Percentiles rank a stretch among this genome's conserved stretches.
These are phyloP conservation scores for Troilus luridus DNA, from an alignment of 2,888 invertebrate genomes.

Conservation along the genomic window DNA sequence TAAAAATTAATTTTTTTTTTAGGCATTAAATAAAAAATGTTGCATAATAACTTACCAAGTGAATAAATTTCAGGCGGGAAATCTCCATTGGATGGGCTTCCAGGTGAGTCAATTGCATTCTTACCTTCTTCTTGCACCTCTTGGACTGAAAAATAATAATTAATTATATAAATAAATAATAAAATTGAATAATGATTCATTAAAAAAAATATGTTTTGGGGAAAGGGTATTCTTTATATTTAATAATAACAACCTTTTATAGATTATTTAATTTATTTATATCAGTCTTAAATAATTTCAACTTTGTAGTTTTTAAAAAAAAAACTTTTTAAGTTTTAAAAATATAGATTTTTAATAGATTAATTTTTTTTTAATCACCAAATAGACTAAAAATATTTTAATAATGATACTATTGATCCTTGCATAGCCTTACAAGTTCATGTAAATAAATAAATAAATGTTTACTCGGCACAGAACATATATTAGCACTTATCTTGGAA, in stretches of 20 bases:
- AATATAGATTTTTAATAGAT: background rate
- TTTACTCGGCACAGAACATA: background rate
- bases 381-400: background rate
- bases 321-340: too few species aligned
- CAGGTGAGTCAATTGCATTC: conserved; percentile 97
- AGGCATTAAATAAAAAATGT: background rate
- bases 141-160: conserved; percentile 78
- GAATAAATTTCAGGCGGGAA: conserved; percentile 95
- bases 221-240: background rate
- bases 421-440: background rate
- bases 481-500: conserved; percentile 6
- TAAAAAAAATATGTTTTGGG: background rate
- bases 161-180: background rate
- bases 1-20: background rate
- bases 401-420: background rate
- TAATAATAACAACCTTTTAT: background rate
- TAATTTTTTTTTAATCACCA: background rate
- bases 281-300: background rate
- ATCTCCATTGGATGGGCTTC: conserved; percentile 87
- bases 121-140: conserved; percentile 96
- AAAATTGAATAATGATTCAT: background rate
- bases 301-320: too few species aligned
- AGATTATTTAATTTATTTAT: background rate
- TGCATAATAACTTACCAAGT: conserved; percentile 76
- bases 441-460: background rate